Conservation (phyloP, 2,888 invertebrate species). For the Polyommatus iphigenia region DNA sequence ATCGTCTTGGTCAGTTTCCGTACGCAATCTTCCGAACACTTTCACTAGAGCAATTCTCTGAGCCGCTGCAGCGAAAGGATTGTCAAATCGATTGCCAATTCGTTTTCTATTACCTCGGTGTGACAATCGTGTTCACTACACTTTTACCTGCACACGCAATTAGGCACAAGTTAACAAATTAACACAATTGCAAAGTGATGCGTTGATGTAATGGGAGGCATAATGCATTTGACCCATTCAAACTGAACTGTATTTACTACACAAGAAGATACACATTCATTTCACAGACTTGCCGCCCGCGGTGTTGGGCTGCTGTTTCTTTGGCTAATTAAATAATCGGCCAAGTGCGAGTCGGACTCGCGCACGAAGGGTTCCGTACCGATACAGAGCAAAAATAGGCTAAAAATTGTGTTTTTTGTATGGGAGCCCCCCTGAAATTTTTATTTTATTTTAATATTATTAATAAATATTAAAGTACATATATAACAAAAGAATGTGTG, state of each 20-base stretch:
- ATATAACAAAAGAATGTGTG: too few relatives aligned
- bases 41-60: conserved; percentile 53
- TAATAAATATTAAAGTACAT: too few relatives aligned
- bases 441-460: too few relatives aligned
- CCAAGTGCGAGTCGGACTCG: too few relatives aligned
- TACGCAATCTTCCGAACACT: conserved; percentile 61
- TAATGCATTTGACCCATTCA: background rate
- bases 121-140: conserved; percentile 25
- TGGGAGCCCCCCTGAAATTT: too few relatives aligned
- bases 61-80: conserved; percentile 27
- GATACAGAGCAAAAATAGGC: too few relatives aligned
- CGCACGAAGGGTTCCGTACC: too few relatives aligned
- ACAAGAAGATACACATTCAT: background rate
- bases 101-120: conserved; percentile 17
- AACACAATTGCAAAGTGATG: background rate
- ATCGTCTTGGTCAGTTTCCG: conserved; percentile 59
- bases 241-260: background rate
- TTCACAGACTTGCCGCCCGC: background rate
- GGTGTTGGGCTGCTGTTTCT: too few relatives aligned
- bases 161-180: background rate
- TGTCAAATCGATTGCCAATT: conserved; percentile 22
- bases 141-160: conserved; percentile 10
- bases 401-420: too few relatives aligned
- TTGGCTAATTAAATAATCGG: too few relatives aligned
- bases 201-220: background rate